These are phyloP conservation scores for Callyntrura guangdongensis DNA, from an alignment of 2,888 invertebrate genomes.

Conservation along the genomic window DNA sequence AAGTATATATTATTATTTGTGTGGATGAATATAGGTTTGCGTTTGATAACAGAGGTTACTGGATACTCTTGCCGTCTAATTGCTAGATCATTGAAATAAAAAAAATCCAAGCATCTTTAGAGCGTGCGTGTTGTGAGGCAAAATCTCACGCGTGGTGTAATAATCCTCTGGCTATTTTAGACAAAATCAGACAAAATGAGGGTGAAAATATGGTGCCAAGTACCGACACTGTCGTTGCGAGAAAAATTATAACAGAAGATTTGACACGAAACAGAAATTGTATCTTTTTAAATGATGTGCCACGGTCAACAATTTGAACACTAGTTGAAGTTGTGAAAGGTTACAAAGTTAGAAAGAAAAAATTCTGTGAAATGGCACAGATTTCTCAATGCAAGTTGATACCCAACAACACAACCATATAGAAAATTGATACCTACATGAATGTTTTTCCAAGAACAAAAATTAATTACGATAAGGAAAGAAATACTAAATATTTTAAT, in stretches of 20 bases:
- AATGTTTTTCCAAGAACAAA: no score
- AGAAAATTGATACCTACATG: no score
- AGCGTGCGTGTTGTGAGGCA: constrained; percentile 40
- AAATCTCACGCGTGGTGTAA: constrained; percentile 26
- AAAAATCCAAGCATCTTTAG: constrained; percentile 14
- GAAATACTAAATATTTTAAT: no score
- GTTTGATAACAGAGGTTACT: no score
- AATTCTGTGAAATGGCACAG: neutral
- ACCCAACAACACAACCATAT: neutral
- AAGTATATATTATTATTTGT: neutral
- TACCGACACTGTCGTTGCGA: no score
- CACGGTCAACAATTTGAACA: no score
- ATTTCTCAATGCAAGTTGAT: neutral
- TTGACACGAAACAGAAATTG: constrained; percentile 28
- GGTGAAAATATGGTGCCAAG: no score
- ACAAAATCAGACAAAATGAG: constrained; percentile 2
- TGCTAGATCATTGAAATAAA: no score
- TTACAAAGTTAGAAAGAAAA: neutral
- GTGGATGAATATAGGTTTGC: no score
- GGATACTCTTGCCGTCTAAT: constrained; percentile 12
- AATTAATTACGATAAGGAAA: no score
- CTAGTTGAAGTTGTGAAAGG: neutral
- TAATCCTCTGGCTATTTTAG: neutral
- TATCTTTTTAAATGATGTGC: no score
- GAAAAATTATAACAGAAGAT: neutral